These are phyloP conservation scores for Pantherophis alleghaniensis DNA, from an alignment of 2,797 vertebrate genomes.

Conservation along the genomic window DNA sequence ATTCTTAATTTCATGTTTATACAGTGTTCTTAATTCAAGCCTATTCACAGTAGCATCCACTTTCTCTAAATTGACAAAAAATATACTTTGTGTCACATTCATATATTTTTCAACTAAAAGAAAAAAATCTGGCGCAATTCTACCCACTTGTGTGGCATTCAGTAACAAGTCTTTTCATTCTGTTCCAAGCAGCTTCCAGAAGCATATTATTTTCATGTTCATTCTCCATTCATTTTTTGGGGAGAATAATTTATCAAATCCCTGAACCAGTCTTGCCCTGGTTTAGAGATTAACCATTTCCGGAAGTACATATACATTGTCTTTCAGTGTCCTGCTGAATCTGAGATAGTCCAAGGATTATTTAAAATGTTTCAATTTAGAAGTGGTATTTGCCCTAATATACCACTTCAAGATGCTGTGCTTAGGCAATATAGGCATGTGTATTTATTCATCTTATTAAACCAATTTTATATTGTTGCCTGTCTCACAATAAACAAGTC, in stretches of 20 bases:
- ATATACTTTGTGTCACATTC: not conserved
- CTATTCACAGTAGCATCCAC: not conserved
- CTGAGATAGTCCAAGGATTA: not conserved
- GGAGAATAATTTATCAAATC: not conserved
- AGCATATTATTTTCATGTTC: not conserved
- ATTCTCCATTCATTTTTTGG: not conserved
- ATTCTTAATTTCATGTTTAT: not conserved
- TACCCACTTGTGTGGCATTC: not conserved
- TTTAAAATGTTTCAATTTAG: not conserved
- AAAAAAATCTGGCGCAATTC: not conserved
- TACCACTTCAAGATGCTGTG: not conserved
- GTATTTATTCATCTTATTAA: not conserved
- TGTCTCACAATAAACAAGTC: not conserved
- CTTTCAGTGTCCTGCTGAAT: not conserved
- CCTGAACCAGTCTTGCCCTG: not conserved
- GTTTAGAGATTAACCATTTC: not conserved
- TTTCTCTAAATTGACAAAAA: not conserved
- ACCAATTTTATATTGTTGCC: not conserved
- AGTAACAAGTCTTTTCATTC: not conserved
- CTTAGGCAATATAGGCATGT: not conserved
- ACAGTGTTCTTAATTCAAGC: not conserved
- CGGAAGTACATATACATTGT: not conserved
- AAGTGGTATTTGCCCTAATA: not conserved
- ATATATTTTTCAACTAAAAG: not conserved
- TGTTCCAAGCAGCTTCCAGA: not conserved